Evolutionary conservation across 1,140 invertebrate genomes (phyloP).

Genomic region (Drosophila bipectinata): DNA sequence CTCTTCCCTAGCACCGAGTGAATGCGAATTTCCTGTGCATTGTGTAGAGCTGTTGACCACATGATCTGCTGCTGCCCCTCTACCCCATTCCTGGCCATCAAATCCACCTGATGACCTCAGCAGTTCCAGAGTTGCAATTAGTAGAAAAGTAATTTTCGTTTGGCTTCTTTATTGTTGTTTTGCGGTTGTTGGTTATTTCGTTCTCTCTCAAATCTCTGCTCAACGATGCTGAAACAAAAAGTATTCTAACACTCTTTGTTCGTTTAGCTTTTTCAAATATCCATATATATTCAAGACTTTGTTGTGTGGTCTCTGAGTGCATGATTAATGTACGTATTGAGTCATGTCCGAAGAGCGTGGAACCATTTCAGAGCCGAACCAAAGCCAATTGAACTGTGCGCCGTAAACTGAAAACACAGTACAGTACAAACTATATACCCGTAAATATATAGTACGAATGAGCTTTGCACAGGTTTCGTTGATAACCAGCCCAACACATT

Average conservation of each 20-base stretch:
- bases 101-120: conserved; percentile 40
- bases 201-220: conserved; percentile 36
- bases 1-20: conserved; percentile 42
- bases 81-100: neutral
- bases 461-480: conserved; percentile 45
- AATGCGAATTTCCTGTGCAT: conserved; percentile 68
- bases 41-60: conserved; percentile 49
- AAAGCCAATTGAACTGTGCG: conserved; percentile 34
- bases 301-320: conserved; percentile 26
- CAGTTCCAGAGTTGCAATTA: conserved; percentile 56
- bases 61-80: conserved; percentile 1
- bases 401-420: conserved; percentile 29
- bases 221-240: conserved; percentile 55
- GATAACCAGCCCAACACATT: conserved; percentile 30
- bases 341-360: conserved; percentile 57
- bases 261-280: conserved; percentile 3
- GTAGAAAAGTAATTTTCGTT: conserved; percentile 53
- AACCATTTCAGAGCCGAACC: conserved; percentile 32
- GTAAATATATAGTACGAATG: conserved; percentile 3
- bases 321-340: conserved; percentile 59
- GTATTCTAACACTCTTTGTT: conserved; percentile 56
- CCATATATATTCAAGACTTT: conserved; percentile 26
- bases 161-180: conserved; percentile 42
- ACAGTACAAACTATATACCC: conserved; percentile 4
- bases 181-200: conserved; percentile 8